phyloP scores from a whole-genome alignment of 2,888 invertebrate genomes.

The Bimastos eiseni region DNA sequence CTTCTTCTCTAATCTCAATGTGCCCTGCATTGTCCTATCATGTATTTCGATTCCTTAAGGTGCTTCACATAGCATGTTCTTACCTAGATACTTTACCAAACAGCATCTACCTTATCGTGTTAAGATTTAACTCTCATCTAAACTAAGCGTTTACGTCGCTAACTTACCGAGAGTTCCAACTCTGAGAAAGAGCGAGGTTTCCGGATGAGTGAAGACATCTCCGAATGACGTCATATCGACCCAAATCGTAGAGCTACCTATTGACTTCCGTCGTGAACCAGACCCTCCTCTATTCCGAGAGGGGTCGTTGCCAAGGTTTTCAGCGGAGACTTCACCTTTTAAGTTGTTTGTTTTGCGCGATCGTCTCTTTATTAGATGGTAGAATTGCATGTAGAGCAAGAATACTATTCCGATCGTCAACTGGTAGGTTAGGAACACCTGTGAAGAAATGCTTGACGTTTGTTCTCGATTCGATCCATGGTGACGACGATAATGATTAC shows the following conservation, averaged over 20 bases:
- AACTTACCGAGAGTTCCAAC: slow-evolving; percentile 32
- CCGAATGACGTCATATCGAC: slow-evolving; percentile 33
- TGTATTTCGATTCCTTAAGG: background rate
- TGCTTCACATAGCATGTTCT: background rate
- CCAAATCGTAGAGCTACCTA: slow-evolving; percentile 24
- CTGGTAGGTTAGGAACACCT: background rate
- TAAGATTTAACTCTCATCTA: background rate
- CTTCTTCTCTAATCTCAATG: background rate
- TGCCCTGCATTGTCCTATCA: background rate
- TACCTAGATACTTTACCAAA: background rate
- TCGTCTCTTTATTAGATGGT: background rate
- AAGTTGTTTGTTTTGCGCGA: background rate
- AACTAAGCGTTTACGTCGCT: background rate
- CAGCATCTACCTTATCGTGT: background rate
- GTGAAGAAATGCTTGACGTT: background rate
- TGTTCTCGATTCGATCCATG: background rate
- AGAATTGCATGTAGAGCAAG: background rate
- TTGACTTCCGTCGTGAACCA: background rate
- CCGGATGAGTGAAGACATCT: slow-evolving; percentile 34
- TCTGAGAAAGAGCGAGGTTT: slow-evolving; percentile 35
- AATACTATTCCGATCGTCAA: background rate
- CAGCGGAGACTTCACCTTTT: background rate
- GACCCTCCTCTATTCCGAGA: background rate
- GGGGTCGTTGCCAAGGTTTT: background rate
- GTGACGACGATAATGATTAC: background rate